Conservation (phyloP, 1,140 invertebrate species). For the Ridgeia piscesae region DNA sequence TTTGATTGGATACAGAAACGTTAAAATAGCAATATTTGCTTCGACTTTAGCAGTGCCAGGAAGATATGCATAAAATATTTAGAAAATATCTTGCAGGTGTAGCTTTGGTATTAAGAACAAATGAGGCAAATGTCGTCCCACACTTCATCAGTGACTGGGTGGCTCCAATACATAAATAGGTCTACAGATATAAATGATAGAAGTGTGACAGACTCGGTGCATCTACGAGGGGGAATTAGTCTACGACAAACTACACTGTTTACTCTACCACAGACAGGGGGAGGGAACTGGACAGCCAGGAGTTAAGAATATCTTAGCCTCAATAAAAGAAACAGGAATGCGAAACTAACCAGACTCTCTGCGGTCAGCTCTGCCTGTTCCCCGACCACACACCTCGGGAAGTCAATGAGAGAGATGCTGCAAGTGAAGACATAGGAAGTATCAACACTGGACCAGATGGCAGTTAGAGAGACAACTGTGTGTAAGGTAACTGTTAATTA, state of each 20-base stretch:
- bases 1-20: neutral
- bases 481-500: no score
- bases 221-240: neutral
- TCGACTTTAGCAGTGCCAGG: no score
- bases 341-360: conserved; percentile 73
- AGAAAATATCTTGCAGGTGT: no score
- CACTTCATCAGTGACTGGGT: no score
- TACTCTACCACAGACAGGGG: neutral
- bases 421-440: conserved; percentile 36
- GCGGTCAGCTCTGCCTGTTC: conserved; percentile 91
- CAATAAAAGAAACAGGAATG: neutral
- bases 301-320: neutral
- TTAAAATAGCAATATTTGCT: no score
- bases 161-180: neutral
- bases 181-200: neutral
- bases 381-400: conserved; percentile 93
- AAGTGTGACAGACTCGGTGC: neutral
- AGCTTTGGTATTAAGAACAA: no score
- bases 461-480: neutral
- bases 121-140: no score
- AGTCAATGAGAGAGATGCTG: conserved; percentile 90
- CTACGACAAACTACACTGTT: neutral
- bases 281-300: neutral
- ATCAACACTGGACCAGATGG: neutral
- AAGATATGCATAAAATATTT: no score